phyloP scores from a whole-genome alignment of 2,888 invertebrate species.

The Miltochrista miniata region DNA sequence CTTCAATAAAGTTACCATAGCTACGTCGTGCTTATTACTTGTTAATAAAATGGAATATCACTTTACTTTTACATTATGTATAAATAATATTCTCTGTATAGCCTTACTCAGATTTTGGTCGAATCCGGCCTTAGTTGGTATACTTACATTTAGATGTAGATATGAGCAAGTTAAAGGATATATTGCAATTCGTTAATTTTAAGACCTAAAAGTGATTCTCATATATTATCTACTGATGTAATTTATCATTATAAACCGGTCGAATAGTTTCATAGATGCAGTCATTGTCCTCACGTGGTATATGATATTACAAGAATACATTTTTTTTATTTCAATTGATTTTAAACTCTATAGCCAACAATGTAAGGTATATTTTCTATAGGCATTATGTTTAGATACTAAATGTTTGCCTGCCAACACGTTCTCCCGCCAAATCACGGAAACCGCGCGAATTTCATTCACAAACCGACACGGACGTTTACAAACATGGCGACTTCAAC shows the following conservation, averaged over 20 bases:
- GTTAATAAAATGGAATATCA: too few relatives aligned
- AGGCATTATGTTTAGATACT: conserved; percentile 23
- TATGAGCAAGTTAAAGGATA: too few relatives aligned
- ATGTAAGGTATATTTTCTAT: conserved; percentile 16
- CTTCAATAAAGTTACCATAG: too few relatives aligned
- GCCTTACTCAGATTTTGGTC: too few relatives aligned
- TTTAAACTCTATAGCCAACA: not conserved
- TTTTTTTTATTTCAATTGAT: conserved; percentile 2
- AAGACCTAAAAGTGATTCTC: too few relatives aligned
- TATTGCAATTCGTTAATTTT: too few relatives aligned
- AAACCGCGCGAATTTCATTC: conserved; percentile 79
- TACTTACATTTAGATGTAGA: too few relatives aligned
- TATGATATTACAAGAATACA: not conserved
- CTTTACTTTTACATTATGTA: too few relatives aligned
- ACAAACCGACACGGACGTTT: conserved; percentile 68
- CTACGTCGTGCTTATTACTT: too few relatives aligned
- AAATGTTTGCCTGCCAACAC: conserved; percentile 35
- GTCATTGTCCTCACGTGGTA: conserved; percentile 32
- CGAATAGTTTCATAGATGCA: conserved; percentile 31
- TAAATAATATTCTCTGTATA: too few relatives aligned
- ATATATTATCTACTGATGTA: not conserved
- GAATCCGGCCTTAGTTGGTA: too few relatives aligned
- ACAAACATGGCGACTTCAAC: conserved; percentile 72
- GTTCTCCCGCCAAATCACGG: conserved; percentile 69
- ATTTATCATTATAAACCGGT: not conserved